Conservation (phyloP, 2,888 invertebrate genomes). For the Macropis europaea region DNA sequence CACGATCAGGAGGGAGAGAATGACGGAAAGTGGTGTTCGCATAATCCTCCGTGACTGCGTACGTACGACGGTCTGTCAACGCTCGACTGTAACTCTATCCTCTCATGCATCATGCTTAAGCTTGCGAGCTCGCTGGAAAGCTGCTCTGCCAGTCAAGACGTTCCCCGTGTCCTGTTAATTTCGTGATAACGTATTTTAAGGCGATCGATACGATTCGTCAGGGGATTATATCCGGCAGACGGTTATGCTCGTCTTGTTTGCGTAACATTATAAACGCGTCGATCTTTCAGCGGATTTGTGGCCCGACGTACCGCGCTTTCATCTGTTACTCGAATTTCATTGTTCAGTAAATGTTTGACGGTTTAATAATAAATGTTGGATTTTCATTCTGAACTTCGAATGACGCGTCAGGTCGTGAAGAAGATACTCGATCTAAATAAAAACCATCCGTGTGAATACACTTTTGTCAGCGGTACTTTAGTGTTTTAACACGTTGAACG, state of each 20-base stretch:
- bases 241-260: constrained; percentile 6
- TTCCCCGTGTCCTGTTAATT: constrained; percentile 20
- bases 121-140: not conserved
- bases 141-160: constrained; percentile 25
- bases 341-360: no score
- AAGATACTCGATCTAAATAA: no score
- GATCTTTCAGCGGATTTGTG: no score
- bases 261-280: constrained; percentile 3
- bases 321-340: no score
- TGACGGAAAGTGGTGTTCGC: not conserved
- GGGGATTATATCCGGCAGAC: constrained; percentile 9
- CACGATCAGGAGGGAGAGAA: constrained; percentile 7
- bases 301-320: no score
- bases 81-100: constrained; percentile 20
- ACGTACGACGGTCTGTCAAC: constrained; percentile 43
- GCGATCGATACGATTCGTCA: constrained; percentile 16
- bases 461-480: no score
- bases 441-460: no score
- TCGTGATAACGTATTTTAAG: constrained; percentile 28
- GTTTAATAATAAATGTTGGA: no score
- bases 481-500: no score
- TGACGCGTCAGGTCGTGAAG: no score
- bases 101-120: constrained; percentile 40
- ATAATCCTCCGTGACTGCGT: constrained; percentile 28
- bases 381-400: no score